These are phyloP conservation scores for Flexamia atlantica DNA, from an alignment of 2,888 invertebrate species.

Conservation along the genomic window DNA sequence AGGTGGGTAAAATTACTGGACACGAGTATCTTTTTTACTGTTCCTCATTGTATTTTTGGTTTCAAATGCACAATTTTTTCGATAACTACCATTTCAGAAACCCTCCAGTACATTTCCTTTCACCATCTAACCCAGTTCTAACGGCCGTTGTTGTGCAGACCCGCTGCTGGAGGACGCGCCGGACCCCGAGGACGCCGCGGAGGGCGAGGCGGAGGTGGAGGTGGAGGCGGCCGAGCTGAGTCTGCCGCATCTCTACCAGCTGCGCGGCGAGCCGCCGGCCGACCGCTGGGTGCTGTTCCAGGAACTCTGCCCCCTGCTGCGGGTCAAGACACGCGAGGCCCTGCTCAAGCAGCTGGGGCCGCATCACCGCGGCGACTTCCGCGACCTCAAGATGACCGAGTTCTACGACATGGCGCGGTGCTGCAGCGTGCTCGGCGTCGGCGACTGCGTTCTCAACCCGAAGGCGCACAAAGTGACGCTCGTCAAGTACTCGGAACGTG, in stretches of 20 bases:
- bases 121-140: too few relatives aligned
- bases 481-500: slow-evolving; percentile 90
- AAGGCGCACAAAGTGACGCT: slow-evolving; percentile 89
- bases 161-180: slow-evolving; percentile 80
- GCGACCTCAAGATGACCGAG: slow-evolving; percentile 88
- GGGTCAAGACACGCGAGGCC: slow-evolving; percentile 90
- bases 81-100: too few relatives aligned
- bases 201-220: slow-evolving; percentile 74
- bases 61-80: too few relatives aligned
- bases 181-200: slow-evolving; percentile 74
- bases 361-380: slow-evolving; percentile 74
- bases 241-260: slow-evolving; percentile 88
- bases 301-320: slow-evolving; percentile 86
- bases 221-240: slow-evolving; percentile 89
- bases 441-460: slow-evolving; percentile 88
- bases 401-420: slow-evolving; percentile 90
- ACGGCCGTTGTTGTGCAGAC: slow-evolving; percentile 75
- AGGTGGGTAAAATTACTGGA: too few relatives aligned
- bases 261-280: slow-evolving; percentile 80
- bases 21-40: too few relatives aligned
- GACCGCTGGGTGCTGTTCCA: slow-evolving; percentile 90
- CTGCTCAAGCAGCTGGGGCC: slow-evolving; percentile 83
- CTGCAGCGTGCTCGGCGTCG: slow-evolving; percentile 84
- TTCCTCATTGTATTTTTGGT: too few relatives aligned
- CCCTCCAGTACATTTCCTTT: too few relatives aligned